Conservation (phyloP, 2,797 vertebrate genomes). For the Eurystomus glaucurus region DNA sequence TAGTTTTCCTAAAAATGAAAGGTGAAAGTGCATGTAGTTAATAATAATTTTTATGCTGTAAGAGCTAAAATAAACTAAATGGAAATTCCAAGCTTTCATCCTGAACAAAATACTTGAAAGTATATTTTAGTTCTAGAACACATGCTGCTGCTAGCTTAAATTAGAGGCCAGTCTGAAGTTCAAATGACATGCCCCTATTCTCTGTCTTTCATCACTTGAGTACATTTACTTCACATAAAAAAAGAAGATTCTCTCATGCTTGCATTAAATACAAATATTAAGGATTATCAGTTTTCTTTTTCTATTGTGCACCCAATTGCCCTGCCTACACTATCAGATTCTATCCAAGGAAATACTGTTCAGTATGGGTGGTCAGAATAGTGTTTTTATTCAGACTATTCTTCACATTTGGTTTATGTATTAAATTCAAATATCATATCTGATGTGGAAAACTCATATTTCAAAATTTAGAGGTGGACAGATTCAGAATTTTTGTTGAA, state of each 20-base stretch:
- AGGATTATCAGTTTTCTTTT: neutral
- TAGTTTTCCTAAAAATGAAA: neutral
- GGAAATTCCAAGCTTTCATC: neutral
- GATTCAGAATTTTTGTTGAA: neutral
- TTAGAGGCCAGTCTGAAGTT: neutral
- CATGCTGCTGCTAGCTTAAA: neutral
- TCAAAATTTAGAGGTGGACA: neutral
- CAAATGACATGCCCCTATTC: neutral
- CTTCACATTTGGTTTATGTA: neutral
- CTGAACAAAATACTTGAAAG: neutral
- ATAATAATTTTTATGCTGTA: rapidly evolving
- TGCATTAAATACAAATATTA: neutral
- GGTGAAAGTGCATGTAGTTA: neutral
- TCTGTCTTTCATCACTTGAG: neutral
- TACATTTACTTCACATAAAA: rapidly evolving
- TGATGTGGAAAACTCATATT: neutral
- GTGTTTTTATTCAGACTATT: neutral
- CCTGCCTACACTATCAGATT: neutral
- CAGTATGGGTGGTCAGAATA: neutral
- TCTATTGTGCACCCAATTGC: neutral
- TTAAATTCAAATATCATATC: neutral
- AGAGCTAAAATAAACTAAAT: neutral
- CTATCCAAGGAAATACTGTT: neutral
- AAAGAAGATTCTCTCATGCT: neutral
- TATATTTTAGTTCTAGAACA: neutral